These are phyloP conservation scores for Zhuqinia jingwanae DNA, from an alignment of 2,888 invertebrate species.

Conservation along the genomic window DNA sequence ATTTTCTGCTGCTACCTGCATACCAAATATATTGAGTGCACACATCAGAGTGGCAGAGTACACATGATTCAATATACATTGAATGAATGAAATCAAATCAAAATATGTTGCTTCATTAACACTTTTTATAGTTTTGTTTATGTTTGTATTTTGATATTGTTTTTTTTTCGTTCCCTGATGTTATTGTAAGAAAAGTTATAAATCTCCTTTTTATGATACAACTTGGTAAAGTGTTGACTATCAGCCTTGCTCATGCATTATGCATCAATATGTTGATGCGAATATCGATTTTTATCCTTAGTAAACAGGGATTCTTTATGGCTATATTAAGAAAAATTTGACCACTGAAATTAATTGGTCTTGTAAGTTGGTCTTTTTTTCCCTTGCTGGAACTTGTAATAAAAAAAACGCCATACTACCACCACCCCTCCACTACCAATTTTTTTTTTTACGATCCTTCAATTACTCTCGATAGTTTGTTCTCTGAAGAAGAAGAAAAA, in stretches of 20 bases:
- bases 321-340: conserved; percentile 12
- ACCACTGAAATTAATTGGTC: neutral
- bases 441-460: too few relatives aligned
- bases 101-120: conserved; percentile 41
- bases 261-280: neutral
- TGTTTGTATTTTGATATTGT: neutral
- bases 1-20: too few relatives aligned
- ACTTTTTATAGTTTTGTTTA: conserved; percentile 23
- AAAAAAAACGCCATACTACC: too few relatives aligned
- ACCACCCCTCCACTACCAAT: too few relatives aligned
- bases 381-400: too few relatives aligned
- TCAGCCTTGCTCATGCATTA: neutral
- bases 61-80: neutral
- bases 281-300: too few relatives aligned
- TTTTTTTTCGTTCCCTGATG: neutral
- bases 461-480: too few relatives aligned
- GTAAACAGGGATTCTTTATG: neutral
- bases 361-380: neutral
- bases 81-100: neutral
- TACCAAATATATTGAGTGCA: too few relatives aligned
- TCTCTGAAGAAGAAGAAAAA: too few relatives aligned
- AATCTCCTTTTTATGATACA: conserved; percentile 58
- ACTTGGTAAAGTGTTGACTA: conserved; percentile 54
- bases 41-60: too few relatives aligned
- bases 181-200: neutral